A percentile compares a stretch with the other conserved stretches of the same genome.
Evolutionary conservation across 37 sponge, comb jelly and placozoan genomes (phyloP).

Genomic region (Chondrosia reniformis): DNA sequence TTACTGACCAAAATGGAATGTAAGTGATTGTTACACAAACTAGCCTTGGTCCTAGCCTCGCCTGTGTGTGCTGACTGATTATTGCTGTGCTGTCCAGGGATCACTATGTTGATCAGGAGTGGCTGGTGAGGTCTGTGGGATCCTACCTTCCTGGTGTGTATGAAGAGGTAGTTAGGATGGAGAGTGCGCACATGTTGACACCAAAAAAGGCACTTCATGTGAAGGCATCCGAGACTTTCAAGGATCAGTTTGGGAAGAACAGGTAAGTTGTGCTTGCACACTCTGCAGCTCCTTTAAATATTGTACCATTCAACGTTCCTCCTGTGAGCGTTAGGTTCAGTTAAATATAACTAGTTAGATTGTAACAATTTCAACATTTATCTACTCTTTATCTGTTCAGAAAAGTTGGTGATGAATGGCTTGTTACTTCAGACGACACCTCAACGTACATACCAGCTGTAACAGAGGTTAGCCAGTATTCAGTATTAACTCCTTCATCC

Average conservation of each 20-base stretch:
- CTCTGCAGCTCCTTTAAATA: no score
- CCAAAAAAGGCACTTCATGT: slow-evolving; percentile 76
- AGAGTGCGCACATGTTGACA: slow-evolving; percentile 63
- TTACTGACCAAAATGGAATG: slow-evolving; percentile 55
- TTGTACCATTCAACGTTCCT: no score
- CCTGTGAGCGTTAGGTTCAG: no score
- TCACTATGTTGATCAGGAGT: slow-evolving; percentile 76
- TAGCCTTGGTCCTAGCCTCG: neutral
- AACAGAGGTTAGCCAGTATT: slow-evolving; percentile 61
- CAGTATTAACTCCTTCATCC: no score
- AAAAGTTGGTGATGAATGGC: slow-evolving; percentile 87
- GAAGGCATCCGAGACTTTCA: slow-evolving; percentile 35
- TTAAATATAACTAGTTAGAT: no score
- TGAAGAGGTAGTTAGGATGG: slow-evolving; percentile 68
- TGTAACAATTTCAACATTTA: no score
- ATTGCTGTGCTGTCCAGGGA: neutral
- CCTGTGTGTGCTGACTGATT: neutral
- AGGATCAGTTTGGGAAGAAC: slow-evolving; percentile 76
- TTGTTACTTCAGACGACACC: slow-evolving; percentile 66
- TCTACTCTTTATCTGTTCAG: no score
- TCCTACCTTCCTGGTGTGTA: slow-evolving; percentile 83
- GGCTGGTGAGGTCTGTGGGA: slow-evolving; percentile 86
- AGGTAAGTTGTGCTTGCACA: no score
- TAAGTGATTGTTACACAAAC: neutral
- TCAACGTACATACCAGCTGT: slow-evolving; percentile 81